Evolutionary conservation across 2,113 vertebrate genomes (phyloP).

Genomic region (Paramisgurnus dabryanus): DNA sequence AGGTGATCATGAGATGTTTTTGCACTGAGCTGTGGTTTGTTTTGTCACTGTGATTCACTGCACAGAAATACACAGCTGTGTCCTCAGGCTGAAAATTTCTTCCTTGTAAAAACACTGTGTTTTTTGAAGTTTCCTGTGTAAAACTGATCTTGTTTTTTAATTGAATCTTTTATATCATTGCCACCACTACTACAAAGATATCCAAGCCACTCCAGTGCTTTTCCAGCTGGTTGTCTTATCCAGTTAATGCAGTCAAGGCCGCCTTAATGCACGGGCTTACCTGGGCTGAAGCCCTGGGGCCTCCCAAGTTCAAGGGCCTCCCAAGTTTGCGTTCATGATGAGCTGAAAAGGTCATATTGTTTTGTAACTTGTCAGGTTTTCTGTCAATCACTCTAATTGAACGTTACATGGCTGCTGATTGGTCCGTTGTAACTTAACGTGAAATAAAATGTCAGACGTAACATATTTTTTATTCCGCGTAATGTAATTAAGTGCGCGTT

Average conservation of each 20-base stretch:
- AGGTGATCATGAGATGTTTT: background rate
- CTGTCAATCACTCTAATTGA: no score
- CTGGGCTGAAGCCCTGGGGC: no score
- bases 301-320: no score
- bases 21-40: background rate
- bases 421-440: no score
- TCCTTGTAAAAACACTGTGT: conserved; percentile 12
- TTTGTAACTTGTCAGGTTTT: no score
- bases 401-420: no score
- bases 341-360: no score
- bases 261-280: no score
- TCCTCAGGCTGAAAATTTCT: background rate
- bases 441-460: no score
- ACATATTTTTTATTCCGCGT: no score
- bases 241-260: conserved; percentile 3
- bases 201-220: conserved; percentile 45
- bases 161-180: background rate
- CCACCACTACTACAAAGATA: background rate
- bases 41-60: background rate
- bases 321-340: no score
- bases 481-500: no score
- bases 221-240: background rate
- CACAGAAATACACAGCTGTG: background rate
- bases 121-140: conserved; percentile 8
- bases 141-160: conserved; percentile 42